Base-by-base conservation (phyloP, 2,888 invertebrate species). In the Zygothrica quintamaculata region DNA sequence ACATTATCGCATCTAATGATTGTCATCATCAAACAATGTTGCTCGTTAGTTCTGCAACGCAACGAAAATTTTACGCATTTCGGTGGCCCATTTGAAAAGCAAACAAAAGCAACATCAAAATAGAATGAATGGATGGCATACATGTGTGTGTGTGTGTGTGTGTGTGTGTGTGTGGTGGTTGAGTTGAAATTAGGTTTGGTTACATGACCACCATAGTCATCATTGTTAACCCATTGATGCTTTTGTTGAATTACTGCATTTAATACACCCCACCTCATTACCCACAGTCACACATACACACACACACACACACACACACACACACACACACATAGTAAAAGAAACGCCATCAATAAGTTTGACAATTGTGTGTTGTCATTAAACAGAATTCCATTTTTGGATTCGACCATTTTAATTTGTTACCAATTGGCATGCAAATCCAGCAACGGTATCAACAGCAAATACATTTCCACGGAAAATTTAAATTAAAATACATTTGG, bases 1-100 rank as follows among this genome's bases (percentile, higher is more conserved):
- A 84, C 86, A 88, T 87, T 88, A 85, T 88, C 81, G 80, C 80
- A 81, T 88, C 81, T 81, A 88, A 88, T 87, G 82, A 80, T 78
- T 78, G 77, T 74, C 88, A 81, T 81, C 87, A 82, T 75, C 85
- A 81, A 88, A 84, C 84, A 85, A 85, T 87, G 85, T 69, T 69
- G 74, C 84, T 77, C 80, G 88, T 85, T 87, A 87, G 88, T 65
- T 85, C 67, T 51, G 57, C 58, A 46, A 39, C 44, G 53, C 64
- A 46, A 12, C 42, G 47, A 60, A 72, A 72, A 56, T 72, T 48
- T 37, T 43, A 71, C 71, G 59, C 47, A 58, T 56, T 60, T 75
- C 26, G 58, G 52, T 52, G 56, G 48, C n/a, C n/a, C 52, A 46
- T 69, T 56, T 59, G 44, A 42, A 50, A 33, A 12, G 36, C 65